Conservation (phyloP, 1,140 invertebrate genomes). For the Ceratina japonica region DNA sequence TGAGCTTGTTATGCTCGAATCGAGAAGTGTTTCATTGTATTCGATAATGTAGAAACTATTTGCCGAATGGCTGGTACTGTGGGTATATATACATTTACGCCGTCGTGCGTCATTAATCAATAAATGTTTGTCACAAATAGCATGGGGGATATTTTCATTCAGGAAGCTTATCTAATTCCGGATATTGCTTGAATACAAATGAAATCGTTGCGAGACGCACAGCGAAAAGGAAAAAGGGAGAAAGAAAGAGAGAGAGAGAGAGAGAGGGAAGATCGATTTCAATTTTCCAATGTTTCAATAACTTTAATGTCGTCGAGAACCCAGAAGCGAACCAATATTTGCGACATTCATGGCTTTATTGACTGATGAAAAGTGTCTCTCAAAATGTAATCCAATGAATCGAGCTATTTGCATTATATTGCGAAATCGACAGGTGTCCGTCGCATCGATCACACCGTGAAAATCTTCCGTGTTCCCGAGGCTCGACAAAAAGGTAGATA, state of each 20-base stretch:
- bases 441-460: neutral
- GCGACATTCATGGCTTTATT: neutral
- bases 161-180: neutral
- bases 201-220: neutral
- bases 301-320: neutral
- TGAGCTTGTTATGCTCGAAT: too few species aligned
- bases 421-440: neutral
- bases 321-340: neutral
- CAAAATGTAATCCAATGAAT: conserved; percentile 7
- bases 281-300: neutral
- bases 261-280: neutral
- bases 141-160: neutral
- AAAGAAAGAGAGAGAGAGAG: neutral
- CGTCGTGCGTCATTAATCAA: neutral
- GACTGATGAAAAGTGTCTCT: conserved; percentile 8
- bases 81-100: too few species aligned
- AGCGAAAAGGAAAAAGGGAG: neutral
- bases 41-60: too few species aligned
- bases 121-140: neutral
- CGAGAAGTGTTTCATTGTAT: too few species aligned
- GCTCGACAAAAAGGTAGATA: too few species aligned
- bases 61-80: too few species aligned
- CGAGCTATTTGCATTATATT: conserved; percentile 1
- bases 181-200: neutral
- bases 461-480: too few species aligned